A percentile compares a stretch with the other conserved stretches of the same genome.
phyloP scores from a whole-genome alignment of 2,113 vertebrate genomes.

The Atrichornis clamosus region DNA sequence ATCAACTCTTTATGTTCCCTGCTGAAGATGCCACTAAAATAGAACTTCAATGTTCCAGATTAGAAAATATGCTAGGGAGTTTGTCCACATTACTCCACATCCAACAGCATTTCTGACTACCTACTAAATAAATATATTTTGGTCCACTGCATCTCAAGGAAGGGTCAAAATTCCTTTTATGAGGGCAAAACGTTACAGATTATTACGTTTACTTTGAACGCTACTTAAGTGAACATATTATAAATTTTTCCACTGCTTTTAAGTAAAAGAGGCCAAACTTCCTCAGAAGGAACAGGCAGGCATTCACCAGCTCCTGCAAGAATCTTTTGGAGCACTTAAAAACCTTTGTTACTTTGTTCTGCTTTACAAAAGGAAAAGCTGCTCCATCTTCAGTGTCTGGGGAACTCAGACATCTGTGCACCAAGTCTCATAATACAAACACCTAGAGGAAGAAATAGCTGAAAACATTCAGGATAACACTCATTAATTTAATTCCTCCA shows the following conservation, averaged over 20 bases:
- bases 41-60: background rate
- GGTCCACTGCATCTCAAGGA: background rate
- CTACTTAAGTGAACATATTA: background rate
- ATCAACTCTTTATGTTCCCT: background rate
- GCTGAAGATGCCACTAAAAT: background rate
- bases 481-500: background rate
- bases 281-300: background rate
- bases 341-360: background rate
- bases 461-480: background rate
- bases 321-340: background rate
- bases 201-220: background rate
- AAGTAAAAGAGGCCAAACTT: background rate
- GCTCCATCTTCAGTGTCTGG: background rate
- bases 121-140: background rate
- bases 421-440: background rate
- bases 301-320: background rate
- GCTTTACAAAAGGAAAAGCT: background rate
- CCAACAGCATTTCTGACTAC: background rate
- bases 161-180: background rate
- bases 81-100: background rate
- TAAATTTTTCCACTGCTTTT: background rate
- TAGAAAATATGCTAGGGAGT: rapidly evolving
- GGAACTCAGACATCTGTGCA: background rate
- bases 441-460: background rate
- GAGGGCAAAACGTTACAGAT: background rate